Evolutionary conservation across 1,140 invertebrate species (phyloP).

Genomic region (Ganaspis sp.): DNA sequence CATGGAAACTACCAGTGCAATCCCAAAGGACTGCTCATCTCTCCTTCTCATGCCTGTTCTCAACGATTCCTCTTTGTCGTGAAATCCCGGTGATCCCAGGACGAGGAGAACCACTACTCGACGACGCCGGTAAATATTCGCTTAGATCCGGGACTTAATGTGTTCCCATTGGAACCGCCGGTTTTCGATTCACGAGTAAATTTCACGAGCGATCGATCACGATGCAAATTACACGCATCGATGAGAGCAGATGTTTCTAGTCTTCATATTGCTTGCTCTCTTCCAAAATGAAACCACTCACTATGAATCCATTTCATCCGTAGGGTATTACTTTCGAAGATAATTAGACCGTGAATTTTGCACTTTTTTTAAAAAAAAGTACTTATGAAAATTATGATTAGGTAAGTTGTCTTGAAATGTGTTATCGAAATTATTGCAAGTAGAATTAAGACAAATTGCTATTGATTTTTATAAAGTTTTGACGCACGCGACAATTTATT

Average conservation of each 20-base stretch:
- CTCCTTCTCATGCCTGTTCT: background rate
- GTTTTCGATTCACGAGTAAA: slow-evolving; percentile 6
- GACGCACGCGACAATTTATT: too few relatives aligned
- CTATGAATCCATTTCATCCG: background rate
- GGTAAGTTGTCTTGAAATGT: too few relatives aligned
- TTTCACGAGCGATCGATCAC: slow-evolving; percentile 15
- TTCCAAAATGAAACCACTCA: background rate
- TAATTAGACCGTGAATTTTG: too few relatives aligned
- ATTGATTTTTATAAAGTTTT: too few relatives aligned
- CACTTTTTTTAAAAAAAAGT: too few relatives aligned
- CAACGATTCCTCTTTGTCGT: background rate
- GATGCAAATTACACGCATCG: slow-evolving; percentile 28
- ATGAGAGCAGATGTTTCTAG: slow-evolving; percentile 28
- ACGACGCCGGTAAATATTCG: slow-evolving; percentile 14
- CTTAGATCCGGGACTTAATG: slow-evolving; percentile 30
- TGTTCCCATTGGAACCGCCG: slow-evolving; percentile 19
- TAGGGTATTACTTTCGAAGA: too few relatives aligned
- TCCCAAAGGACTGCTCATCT: slow-evolving; percentile 19
- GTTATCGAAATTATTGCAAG: too few relatives aligned
- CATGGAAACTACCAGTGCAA: background rate
- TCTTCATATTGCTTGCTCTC: slow-evolving; percentile 1
- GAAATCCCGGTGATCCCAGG: background rate
- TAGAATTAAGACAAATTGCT: too few relatives aligned
- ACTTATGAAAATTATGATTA: too few relatives aligned
- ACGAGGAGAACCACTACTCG: slow-evolving; percentile 7